Percentiles rank a stretch among this genome's conserved stretches.
Conservation (phyloP, 2,888 invertebrate genomes). For the Sympetrum striolatum region DNA sequence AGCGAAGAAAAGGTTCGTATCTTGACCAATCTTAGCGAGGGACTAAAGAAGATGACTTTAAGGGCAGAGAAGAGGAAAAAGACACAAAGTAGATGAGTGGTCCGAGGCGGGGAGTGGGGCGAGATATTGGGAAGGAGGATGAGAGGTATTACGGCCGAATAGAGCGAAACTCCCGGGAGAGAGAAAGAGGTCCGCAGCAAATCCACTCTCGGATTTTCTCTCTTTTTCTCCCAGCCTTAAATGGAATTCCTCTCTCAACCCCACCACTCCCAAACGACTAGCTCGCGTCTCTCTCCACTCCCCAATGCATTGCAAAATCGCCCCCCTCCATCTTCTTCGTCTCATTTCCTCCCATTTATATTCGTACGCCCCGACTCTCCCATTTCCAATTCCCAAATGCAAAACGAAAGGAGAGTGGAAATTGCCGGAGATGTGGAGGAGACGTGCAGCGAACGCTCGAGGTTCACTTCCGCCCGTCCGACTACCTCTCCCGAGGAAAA, state of each 20-base stretch:
- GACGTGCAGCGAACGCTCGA: background rate
- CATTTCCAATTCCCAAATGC: slow-evolving; percentile 12
- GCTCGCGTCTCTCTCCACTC: background rate
- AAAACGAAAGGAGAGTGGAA: background rate
- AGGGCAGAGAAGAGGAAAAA: background rate
- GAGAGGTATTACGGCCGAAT: slow-evolving; percentile 1
- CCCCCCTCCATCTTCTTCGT: background rate
- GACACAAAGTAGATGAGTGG: slow-evolving; percentile 30
- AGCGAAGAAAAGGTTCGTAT: slow-evolving; percentile 28
- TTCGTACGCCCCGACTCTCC: slow-evolving; percentile 20
- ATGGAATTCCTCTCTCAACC: slow-evolving; percentile 3
- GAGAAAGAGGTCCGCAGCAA: background rate
- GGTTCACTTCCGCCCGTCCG: background rate
- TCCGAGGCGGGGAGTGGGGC: background rate
- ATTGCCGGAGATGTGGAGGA: background rate
- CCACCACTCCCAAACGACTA: background rate
- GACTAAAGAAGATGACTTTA: slow-evolving; percentile 42
- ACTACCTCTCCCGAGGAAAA: background rate
- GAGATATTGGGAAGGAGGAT: slow-evolving; percentile 12
- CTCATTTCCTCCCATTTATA: slow-evolving; percentile 39
- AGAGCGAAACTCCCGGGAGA: slow-evolving; percentile 28
- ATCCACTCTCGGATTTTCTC: slow-evolving; percentile 30
- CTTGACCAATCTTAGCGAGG: slow-evolving; percentile 41
- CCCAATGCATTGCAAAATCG: background rate
- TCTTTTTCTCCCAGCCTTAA: background rate